phyloP scores from a whole-genome alignment of 2,888 invertebrate species.

The Julus scanicus region DNA sequence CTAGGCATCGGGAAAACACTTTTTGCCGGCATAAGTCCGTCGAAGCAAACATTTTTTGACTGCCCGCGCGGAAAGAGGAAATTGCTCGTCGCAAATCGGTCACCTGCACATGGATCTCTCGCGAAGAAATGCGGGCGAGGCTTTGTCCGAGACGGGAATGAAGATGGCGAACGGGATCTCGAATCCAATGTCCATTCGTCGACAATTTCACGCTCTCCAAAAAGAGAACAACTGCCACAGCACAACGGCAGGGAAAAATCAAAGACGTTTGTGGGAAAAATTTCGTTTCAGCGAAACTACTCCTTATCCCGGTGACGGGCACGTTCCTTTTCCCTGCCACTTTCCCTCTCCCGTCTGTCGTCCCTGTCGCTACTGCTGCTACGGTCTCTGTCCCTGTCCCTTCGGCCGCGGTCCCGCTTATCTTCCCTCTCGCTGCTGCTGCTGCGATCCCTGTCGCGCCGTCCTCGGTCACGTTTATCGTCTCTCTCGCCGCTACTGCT shows the following conservation, averaged over 20 bases:
- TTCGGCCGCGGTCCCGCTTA: slow-evolving; percentile 48
- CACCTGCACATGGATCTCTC: too few relatives aligned
- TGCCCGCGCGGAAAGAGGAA: too few relatives aligned
- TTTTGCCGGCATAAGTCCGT: too few relatives aligned
- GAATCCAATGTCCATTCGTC: too few relatives aligned
- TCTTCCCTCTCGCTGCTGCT: slow-evolving; percentile 35
- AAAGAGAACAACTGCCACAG: too few relatives aligned
- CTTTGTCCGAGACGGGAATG: background rate
- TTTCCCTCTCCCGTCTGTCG: background rate
- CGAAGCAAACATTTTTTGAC: too few relatives aligned
- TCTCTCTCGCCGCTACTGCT: slow-evolving; percentile 51
- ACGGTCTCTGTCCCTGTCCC: slow-evolving; percentile 51
- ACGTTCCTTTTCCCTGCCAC: slow-evolving; percentile 52
- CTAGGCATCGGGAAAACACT: too few relatives aligned
- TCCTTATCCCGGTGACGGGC: slow-evolving; percentile 51
- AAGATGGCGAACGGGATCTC: background rate
- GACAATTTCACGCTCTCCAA: too few relatives aligned
- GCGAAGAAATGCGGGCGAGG: too few relatives aligned
- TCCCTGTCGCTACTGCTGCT: slow-evolving; percentile 48
- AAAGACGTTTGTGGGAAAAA: background rate
- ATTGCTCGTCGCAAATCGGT: too few relatives aligned
- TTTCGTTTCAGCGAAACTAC: background rate
- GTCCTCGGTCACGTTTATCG: background rate
- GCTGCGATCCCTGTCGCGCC: slow-evolving; percentile 24
- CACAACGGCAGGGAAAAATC: background rate